Base-by-base conservation (phyloP, 2,888 invertebrate species). In the Amblyteles armatorius region DNA sequence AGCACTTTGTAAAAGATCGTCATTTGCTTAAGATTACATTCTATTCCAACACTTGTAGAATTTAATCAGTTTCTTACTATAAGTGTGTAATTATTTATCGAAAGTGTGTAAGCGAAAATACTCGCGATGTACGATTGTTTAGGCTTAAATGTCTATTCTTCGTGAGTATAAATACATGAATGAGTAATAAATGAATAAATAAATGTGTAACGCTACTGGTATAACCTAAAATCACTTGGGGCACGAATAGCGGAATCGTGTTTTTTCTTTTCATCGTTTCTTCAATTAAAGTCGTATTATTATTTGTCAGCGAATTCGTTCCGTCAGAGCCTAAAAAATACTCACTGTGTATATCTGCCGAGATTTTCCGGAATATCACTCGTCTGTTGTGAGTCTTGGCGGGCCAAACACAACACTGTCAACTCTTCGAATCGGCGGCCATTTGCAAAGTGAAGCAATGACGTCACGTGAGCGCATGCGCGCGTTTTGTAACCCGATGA, bases 311-410 rank as follows among this genome's bases (percentile, higher is more conserved):
- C 7, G 11, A 40, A 71, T 50, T 3, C 4, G 11, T 33, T 19
- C 7, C 3, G 19, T 33, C 13, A 19, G 13, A 33, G 33, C 4
- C 33, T 29, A 50, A 13, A 33, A 19, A 40, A n/a, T 76, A 85
- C 84, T 82, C 67, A 85, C 84, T 79, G 44, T 48, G 84, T 44
- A 65, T 73, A 69, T 82, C 67, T 33, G 57, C 71, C 40, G 50
- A 36, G 67, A 74, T 79, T 67, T 79, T 29, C 63, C 22, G 16
- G 50, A 71, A 78, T 73, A n/a, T 71, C 67, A 68, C 57, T 50
- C 71, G n/a, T 63, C 71, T 40, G 82, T 81, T 73, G 82, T 85
- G 36, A 68, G 71, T 78, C 74, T 79, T 78, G 63, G 82, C 74
- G 82, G 82, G 63, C 22, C 22, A 74, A 78, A 79, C 33, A 63